These are phyloP conservation scores for Hoplostethus mediterraneus DNA, from an alignment of 2,797 vertebrate genomes.

Conservation along the genomic window DNA sequence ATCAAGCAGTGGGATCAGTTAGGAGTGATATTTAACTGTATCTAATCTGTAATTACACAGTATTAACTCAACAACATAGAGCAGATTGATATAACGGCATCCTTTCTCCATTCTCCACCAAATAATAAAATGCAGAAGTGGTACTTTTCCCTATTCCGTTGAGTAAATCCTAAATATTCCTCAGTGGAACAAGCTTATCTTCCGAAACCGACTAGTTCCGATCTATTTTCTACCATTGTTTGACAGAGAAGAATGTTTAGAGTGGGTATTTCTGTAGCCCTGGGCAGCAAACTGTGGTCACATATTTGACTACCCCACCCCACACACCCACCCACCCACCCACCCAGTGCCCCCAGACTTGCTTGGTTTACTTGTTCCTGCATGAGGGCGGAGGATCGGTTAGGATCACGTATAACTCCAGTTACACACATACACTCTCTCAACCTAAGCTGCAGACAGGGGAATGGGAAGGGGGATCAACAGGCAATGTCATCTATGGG, in stretches of 20 bases:
- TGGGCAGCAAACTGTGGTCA: constrained; percentile 69
- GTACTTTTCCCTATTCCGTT: constrained; percentile 14
- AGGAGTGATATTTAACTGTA: not conserved
- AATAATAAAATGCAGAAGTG: constrained; percentile 17
- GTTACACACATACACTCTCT: constrained; percentile 62
- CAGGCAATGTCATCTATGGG: constrained; percentile 59
- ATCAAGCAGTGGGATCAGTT: not conserved
- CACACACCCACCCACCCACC: constrained; percentile 57
- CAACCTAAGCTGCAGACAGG: constrained; percentile 19
- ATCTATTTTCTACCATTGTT: constrained; percentile 74
- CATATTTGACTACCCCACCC: constrained; percentile 62
- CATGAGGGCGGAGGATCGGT: constrained; percentile 64
- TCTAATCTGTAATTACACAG: constrained; percentile 10
- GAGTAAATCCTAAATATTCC: constrained; percentile 25
- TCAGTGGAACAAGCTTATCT: constrained; percentile 51
- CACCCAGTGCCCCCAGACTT: constrained; percentile 69
- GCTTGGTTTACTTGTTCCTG: constrained; percentile 82
- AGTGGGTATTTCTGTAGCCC: constrained; percentile 76
- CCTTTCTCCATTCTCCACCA: not conserved
- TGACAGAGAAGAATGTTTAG: constrained; percentile 70
- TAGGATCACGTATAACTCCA: constrained; percentile 72
- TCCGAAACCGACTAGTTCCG: constrained; percentile 61
- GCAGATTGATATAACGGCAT: constrained; percentile 13
- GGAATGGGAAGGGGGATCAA: constrained; percentile 46
- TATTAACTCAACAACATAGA: constrained; percentile 14